phyloP scores from a whole-genome alignment of 2,113 vertebrate genomes.

The Cathartes aura region DNA sequence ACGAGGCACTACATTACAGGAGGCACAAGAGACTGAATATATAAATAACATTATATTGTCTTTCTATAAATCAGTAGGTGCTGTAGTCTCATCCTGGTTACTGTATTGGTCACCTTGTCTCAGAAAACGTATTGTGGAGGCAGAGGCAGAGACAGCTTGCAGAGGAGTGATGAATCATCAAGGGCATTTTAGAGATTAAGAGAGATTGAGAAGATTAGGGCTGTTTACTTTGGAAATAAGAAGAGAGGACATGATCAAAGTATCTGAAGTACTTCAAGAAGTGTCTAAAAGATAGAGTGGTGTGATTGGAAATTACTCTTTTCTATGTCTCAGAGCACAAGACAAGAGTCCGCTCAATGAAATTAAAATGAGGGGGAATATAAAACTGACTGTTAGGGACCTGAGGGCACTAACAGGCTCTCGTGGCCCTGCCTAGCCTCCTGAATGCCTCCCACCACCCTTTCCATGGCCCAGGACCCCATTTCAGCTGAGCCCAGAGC shows the following conservation, averaged over 20 bases:
- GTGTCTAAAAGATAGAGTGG: neutral
- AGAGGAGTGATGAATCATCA: neutral
- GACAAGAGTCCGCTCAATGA: neutral
- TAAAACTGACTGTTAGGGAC: neutral
- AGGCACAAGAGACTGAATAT: neutral
- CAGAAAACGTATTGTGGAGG: neutral
- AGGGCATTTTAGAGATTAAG: neutral
- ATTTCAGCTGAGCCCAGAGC: neutral
- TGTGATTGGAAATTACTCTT: neutral
- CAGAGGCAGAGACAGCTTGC: neutral
- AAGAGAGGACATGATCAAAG: neutral
- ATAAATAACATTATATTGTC: neutral
- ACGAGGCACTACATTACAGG: rapidly evolving
- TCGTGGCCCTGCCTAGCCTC: neutral
- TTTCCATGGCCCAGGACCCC: neutral
- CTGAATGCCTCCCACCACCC: rapidly evolving
- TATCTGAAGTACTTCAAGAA: neutral
- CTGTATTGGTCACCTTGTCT: neutral
- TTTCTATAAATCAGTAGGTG: neutral
- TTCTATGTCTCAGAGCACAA: neutral
- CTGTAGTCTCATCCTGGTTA: neutral
- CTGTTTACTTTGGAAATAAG: constrained; percentile 5
- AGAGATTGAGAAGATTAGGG: neutral
- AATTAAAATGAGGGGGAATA: neutral
- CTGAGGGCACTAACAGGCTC: neutral